Base-by-base conservation (phyloP, 64 coral and sea anemone species). In the Platygyra sinensis region DNA sequence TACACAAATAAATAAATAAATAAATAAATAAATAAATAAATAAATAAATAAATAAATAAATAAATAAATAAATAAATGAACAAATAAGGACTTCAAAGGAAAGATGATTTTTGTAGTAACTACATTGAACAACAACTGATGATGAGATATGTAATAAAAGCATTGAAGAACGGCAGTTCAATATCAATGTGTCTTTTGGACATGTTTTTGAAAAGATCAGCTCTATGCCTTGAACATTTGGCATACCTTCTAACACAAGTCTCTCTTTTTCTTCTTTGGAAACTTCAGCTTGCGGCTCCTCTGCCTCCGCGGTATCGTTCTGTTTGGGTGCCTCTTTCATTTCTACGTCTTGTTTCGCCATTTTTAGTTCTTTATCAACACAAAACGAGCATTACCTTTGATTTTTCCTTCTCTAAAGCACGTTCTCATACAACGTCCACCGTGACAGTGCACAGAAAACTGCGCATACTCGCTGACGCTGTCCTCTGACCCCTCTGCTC, bases 221-320 rank as follows among this genome's bases (percentile, higher is more conserved):
- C 42, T 46, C 42, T 46, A 7, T 46, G 15, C 54, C 54, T 57
- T 57, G 10, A n/a, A 69, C 2, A 7, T 25, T n/a, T 10, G n/a
- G 10, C 62, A 55, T 91, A 96, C 95, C 95, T 96, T 96, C 95
- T 61, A 96, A 61, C 33, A 94, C 81, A 52, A 96, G 95, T 84
- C 90, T 96, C 57, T 96, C 95, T 73, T 86, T 89, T 73, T 96
- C 95, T 73, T 96, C 95, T 75, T 90, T 94, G 14, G 95, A 94
- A 49, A 96, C 71, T 78, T 93, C 92, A 72, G 80, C 76, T 80
- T 93, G 86, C 20, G 91, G 91, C 16, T 92, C 83, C 22, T 92
- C 85, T 72, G 83, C 24, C 39, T 86, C 81, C 2, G 62, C 72
- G 74, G 91, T 73, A 20, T 92, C 90, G 39, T 82, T 86, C 24